Evolutionary conservation across 2,888 invertebrate species (phyloP).

Genomic region (Torymus texanus): DNA sequence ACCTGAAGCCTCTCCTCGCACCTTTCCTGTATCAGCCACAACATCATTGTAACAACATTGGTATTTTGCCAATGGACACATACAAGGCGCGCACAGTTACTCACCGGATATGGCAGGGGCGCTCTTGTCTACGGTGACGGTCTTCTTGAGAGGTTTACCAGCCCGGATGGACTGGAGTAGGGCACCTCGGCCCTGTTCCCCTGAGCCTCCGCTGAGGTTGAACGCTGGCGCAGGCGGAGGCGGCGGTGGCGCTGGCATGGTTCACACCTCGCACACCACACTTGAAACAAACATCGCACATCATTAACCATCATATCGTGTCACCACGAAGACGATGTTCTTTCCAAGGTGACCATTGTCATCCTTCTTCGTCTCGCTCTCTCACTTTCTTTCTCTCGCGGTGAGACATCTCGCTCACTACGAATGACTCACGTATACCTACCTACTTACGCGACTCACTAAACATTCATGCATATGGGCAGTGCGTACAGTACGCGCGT

Average conservation of each 20-base stretch:
- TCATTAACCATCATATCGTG: too few relatives aligned
- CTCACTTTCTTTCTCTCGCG: neutral
- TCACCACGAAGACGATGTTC: too few relatives aligned
- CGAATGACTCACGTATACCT: constrained; percentile 28
- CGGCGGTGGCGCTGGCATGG: constrained; percentile 79
- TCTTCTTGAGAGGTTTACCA: constrained; percentile 88
- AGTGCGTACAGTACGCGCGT: constrained; percentile 3
- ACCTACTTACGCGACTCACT: constrained; percentile 19
- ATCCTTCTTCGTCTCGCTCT: constrained; percentile 5
- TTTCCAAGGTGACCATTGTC: constrained; percentile 34
- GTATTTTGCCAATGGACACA: constrained; percentile 4
- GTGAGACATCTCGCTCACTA: constrained; percentile 20
- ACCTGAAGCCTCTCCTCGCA: constrained; percentile 66
- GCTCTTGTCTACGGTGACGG: constrained; percentile 94
- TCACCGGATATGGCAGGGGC: constrained; percentile 85
- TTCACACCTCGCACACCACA: constrained; percentile 60
- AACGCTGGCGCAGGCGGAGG: constrained; percentile 80
- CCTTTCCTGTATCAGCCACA: constrained; percentile 64
- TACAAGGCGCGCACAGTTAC: constrained; percentile 50
- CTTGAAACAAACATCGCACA: constrained; percentile 24
- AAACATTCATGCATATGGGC: constrained; percentile 46
- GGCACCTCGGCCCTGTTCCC: constrained; percentile 80
- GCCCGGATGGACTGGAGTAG: constrained; percentile 89
- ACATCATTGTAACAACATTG: neutral
- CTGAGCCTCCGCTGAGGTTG: constrained; percentile 73